These are phyloP conservation scores for Drosophila tristis DNA, from an alignment of 1,140 invertebrate species.

Conservation along the genomic window DNA sequence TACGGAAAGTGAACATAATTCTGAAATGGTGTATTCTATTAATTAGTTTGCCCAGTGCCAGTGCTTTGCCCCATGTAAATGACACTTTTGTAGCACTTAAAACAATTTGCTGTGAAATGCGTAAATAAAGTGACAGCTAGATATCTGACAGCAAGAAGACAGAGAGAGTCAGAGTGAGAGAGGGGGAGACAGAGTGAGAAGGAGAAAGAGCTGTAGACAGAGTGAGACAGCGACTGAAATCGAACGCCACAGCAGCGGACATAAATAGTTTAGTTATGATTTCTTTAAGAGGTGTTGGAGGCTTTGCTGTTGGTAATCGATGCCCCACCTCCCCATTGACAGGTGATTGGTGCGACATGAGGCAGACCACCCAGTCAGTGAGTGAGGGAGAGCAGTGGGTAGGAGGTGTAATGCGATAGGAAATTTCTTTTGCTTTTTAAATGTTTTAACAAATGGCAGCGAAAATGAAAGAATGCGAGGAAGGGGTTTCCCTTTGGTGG, in stretches of 20 bases:
- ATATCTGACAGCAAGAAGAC: slow-evolving; percentile 46
- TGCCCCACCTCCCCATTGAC: slow-evolving; percentile 40
- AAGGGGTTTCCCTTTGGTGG: background rate
- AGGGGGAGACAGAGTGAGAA: too few relatives aligned
- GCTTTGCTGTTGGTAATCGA: slow-evolving; percentile 57
- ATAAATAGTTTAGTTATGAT: slow-evolving; percentile 54
- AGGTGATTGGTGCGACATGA: slow-evolving; percentile 28
- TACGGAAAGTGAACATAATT: slow-evolving; percentile 7
- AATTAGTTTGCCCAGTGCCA: slow-evolving; percentile 57
- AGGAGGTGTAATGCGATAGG: slow-evolving; percentile 58
- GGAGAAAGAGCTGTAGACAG: background rate
- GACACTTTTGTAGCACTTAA: slow-evolving; percentile 73
- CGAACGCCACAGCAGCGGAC: background rate
- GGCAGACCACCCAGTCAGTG: slow-evolving; percentile 52
- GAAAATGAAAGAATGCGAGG: background rate
- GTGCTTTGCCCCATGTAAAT: slow-evolving; percentile 28
- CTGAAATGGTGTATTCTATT: slow-evolving; percentile 45
- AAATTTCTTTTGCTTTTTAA: slow-evolving; percentile 40
- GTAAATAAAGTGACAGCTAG: slow-evolving; percentile 62
- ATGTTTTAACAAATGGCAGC: slow-evolving; percentile 22
- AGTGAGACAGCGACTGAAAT: slow-evolving; percentile 6
- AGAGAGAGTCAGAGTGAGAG: too few relatives aligned
- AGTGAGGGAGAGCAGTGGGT: background rate
- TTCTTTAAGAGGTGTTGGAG: slow-evolving; percentile 4
- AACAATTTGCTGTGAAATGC: slow-evolving; percentile 67